These are phyloP conservation scores for Trichomalopsis sarcophagae DNA, from an alignment of 1,140 invertebrate genomes.

Conservation along the genomic window DNA sequence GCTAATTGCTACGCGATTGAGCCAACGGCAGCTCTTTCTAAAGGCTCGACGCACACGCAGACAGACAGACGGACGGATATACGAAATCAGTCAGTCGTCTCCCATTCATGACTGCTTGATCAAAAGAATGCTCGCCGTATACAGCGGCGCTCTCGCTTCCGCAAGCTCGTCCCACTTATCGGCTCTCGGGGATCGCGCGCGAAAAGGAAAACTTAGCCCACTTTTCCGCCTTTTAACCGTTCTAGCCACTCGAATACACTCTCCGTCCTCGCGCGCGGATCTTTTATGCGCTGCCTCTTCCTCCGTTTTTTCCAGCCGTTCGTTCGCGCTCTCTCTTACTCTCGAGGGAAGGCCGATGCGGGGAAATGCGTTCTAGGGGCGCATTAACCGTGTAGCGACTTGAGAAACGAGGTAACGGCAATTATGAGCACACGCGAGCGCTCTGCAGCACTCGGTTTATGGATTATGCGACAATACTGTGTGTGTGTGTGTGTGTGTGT, in stretches of 20 bases:
- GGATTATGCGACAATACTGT: background rate
- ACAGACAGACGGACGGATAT: background rate
- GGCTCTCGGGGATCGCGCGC: too few species aligned
- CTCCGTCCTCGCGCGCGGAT: background rate
- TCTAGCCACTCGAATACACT: background rate
- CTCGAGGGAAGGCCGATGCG: background rate
- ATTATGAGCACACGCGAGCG: constrained; percentile 17
- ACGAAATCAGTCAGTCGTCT: background rate
- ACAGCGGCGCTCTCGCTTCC: background rate
- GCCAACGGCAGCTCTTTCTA: background rate
- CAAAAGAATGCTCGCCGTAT: background rate
- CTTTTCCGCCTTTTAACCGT: background rate
- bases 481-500: background rate
- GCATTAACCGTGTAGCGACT: constrained; percentile 24
- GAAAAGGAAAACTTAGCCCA: background rate
- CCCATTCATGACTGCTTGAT: background rate
- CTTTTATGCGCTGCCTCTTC: background rate
- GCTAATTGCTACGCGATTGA: background rate
- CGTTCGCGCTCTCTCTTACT: background rate
- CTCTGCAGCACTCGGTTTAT: background rate
- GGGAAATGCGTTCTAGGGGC: background rate
- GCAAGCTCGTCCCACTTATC: background rate
- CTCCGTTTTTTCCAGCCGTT: background rate
- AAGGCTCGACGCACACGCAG: background rate
- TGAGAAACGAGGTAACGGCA: constrained; percentile 32